Base-by-base conservation (phyloP, 1,140 invertebrate species). In the Saccostrea echinata region DNA sequence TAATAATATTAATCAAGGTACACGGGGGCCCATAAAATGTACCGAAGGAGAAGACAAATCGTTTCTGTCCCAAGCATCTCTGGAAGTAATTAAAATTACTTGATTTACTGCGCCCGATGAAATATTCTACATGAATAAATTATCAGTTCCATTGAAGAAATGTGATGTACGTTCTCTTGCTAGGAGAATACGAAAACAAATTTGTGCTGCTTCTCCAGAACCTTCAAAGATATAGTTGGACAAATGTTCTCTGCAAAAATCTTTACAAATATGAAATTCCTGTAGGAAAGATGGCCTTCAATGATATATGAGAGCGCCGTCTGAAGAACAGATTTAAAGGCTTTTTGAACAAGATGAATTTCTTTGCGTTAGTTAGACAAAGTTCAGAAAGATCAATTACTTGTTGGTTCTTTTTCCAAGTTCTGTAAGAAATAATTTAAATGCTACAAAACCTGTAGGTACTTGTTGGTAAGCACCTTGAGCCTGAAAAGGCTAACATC, bases 171-270 rank as follows among this genome's bases (percentile, higher is more conserved):
- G 68, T 76, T 76, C 24, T 9, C 24, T 12, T 76, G 68, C 27
- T 76, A 13, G 30, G 68, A 76, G 33, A 76, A 76, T 76, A 76
- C 68, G 68, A 76, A 76, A 76, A 76, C 68, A 76, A 76, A 76
- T 76, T 76, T 76, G 68, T 76, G 68, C 68, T 76, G 27, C 27
- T 76, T 76, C 27, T 33, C 24, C 68, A 16, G 27, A 76, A 76
- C 68, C 68, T 76, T 76, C 68, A 76, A 76, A 76, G 68, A 30
- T 30, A 76, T 27, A 76, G 68, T 76, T 30, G 68, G 68, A 76
- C 68, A 76, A 76, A 76, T 76, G 68, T 76, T 76, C 68, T 76
- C 68, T 76, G 68, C 68, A 76, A 76, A 76, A 76, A 76, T 76
- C 68, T 76, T 76, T 76, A 76, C 68, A 76, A 76, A 76, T 76